Conservation (phyloP, 2,888 invertebrate genomes). For the Eudasyphora cyanicolor region DNA sequence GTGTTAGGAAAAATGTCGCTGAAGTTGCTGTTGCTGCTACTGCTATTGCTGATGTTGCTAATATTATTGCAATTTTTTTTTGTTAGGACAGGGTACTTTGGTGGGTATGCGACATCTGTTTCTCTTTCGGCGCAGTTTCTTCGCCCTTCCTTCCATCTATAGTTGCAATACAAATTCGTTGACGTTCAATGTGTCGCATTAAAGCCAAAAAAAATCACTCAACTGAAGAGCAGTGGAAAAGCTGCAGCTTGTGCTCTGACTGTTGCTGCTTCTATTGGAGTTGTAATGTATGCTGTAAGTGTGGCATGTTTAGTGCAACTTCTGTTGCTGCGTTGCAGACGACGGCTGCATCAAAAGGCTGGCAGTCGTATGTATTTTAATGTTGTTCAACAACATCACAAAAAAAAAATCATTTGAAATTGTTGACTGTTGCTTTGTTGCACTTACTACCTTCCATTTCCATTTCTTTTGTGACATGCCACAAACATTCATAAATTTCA, state of each 20-base stretch:
- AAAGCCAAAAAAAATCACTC: conserved; percentile 60
- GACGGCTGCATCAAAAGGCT: background rate
- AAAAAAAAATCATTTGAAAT: conserved; percentile 8
- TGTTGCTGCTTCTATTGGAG: background rate
- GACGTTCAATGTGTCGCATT: conserved; percentile 59
- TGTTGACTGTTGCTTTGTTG: background rate
- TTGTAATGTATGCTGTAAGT: background rate
- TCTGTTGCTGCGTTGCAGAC: background rate
- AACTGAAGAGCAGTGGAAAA: conserved; percentile 59
- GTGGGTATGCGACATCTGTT: background rate
- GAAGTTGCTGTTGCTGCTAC: conserved; percentile 12
- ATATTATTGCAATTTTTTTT: conserved; percentile 9
- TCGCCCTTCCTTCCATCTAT: background rate
- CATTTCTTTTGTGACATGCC: background rate
- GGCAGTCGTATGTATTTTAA: conserved; percentile 39
- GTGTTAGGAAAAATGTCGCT: conserved; percentile 12
- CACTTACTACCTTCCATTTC: background rate
- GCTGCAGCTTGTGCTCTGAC: conserved; percentile 17
- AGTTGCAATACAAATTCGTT: conserved; percentile 45
- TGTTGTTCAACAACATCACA: background rate
- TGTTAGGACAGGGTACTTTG: background rate
- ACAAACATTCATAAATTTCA: conserved; percentile 6
- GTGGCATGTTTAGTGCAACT: conserved; percentile 6
- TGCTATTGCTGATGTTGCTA: conserved; percentile 31
- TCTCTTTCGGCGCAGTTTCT: no score